Evolutionary conservation across 2,797 vertebrate species (phyloP), one percentile per base, ranked within the genome.

Genomic region (Myotis myotis): DNA sequence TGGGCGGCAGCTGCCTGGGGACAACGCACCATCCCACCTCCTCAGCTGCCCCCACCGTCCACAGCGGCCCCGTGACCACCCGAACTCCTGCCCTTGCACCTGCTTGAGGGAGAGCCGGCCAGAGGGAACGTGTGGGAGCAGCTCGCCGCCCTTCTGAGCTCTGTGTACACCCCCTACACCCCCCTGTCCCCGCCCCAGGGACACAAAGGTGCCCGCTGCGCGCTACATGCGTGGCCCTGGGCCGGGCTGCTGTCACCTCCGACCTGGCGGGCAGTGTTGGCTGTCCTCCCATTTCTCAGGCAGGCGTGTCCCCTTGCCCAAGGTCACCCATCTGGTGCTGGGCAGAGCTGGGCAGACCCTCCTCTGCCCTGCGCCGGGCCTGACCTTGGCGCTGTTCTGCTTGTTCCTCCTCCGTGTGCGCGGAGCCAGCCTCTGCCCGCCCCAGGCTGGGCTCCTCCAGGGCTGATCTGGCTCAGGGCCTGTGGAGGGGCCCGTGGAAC

Each of bases 131-230:
- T 13, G 33, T 23, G 19, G 51, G 66, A 57, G 55, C 47, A 36
- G 60, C 66, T 22, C 10, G 17, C 33, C 13, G 84, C 23, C 23
- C 68, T 15, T 57, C 30, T 23, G 0, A 64, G 57, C 64, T 30
- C n/a, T 10, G 70, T 44, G 28, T 11, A 4, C 1, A 23, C 8
- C 47, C 6, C 49, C 28, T 13, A 44, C 41, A 44, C 10, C 11
- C 47, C 3, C 12, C 41, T 8, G 15, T 15, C 41, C 13, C 49
- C 49, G 2, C 16, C 49, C 49, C 22, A 15, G 10, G 1, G 53
- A 38, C 15, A 5, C 17, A 4, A 3, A 4, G 13, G 33, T 4
- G 33, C 15, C 1, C 7, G 4, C 33, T 16, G 7, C 1, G 0
- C 25, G 30, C 41, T 4, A 8, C 0, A 1, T 0, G 33, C 5